phyloP scores from a whole-genome alignment of 2,113 vertebrate genomes.

The Dasyornis broadbenti region DNA sequence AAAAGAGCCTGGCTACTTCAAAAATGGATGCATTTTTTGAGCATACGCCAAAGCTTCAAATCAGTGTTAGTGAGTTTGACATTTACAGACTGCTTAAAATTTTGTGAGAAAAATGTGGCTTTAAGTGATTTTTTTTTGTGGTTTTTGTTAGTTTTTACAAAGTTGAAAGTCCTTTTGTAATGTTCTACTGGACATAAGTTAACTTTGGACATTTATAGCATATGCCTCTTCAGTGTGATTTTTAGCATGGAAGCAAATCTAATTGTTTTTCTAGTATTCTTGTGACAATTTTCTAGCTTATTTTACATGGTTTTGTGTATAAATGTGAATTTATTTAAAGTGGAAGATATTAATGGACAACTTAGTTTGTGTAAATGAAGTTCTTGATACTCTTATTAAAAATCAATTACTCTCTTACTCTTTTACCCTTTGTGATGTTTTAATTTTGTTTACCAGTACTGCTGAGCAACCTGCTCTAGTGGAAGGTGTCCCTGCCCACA shows the following conservation, averaged over 20 bases:
- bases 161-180: background rate
- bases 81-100: background rate
- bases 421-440: background rate
- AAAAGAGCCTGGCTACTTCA: background rate
- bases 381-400: constrained; percentile 30
- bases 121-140: background rate
- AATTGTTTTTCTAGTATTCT: constrained; percentile 1
- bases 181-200: background rate
- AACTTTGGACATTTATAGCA: background rate
- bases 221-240: background rate
- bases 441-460: background rate
- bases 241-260: constrained; percentile 28
- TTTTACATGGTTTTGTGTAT: background rate
- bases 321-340: constrained; percentile 25
- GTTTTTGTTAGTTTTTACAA: constrained; percentile 7
- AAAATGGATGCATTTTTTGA: background rate
- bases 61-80: background rate
- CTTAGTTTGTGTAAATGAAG: constrained; percentile 25
- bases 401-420: constrained; percentile 29
- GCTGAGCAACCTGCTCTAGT: background rate
- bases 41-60: constrained; percentile 19
- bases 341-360: background rate
- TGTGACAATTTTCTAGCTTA: constrained; percentile 15
- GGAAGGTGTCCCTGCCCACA: background rate
- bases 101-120: constrained; percentile 1